Base-by-base conservation (phyloP, 2,888 invertebrate genomes). In the Philaethria dido region DNA sequence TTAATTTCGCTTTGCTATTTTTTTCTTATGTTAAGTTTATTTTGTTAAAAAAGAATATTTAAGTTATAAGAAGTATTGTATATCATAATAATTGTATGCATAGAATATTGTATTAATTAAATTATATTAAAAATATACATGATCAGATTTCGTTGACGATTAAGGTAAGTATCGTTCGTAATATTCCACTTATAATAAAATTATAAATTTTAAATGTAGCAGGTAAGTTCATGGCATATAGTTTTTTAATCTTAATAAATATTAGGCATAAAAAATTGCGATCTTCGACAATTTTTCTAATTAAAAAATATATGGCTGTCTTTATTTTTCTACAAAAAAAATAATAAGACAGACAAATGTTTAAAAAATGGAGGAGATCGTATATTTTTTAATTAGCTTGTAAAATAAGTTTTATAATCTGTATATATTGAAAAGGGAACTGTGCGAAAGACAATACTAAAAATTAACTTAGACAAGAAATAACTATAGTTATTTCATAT, bases 371-470 rank as follows among this genome's bases (percentile, higher is more conserved):
- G n/a, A n/a, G n/a, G 20, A n/a, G 54, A 64, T 64, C 54, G 44
- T 42, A 48, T 39, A n/a, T 45, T 22, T 29, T 47, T 62, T 61
- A 42, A 42, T 25, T 47, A 63, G 29, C 36, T 61, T 48, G 66
- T 48, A 64, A 62, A 50, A 25, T 71, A 67, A 69, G 62, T 18
- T 54, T 64, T 71, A 54, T 74, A 71, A 73, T 67, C 64, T 77
- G 73, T 73, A 62, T 52, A 75, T 71, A 73, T 70, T 57, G 64
- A 73, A 73, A 68, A 74, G 74, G 75, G 76, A 75, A 77, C 85
- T 88, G 87, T 80, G 85, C 78, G 80, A 78, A 81, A 69, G 87
- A 88, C 87, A 88, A 87, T 88, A 88, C 79, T 52, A 52, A 73
- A 76, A 74, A 73, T 68, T 75, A 75, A 70, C 72, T 70, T 69